Percentiles rank a stretch among this genome's conserved stretches.
Conservation (phyloP, 2,888 invertebrate genomes). For the Nemotelus pantherinus region DNA sequence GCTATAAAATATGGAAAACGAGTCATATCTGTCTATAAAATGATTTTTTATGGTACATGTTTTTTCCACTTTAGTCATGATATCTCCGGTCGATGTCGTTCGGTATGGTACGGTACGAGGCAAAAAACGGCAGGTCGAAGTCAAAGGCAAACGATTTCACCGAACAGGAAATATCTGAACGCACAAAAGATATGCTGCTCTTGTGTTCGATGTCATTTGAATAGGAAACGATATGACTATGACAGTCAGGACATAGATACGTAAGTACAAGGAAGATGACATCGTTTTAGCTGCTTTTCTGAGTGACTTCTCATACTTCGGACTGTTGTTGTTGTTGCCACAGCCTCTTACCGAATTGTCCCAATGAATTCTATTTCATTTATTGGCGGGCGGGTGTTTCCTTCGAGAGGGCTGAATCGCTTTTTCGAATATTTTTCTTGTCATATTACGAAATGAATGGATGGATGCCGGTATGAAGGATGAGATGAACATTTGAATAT, state of each 20-base stretch:
- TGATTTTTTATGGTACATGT: slow-evolving; percentile 49
- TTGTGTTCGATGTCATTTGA: slow-evolving; percentile 25
- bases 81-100: background rate
- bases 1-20: slow-evolving; percentile 52
- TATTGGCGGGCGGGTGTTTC: slow-evolving; percentile 2
- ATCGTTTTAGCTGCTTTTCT: slow-evolving; percentile 7
- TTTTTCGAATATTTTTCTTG: slow-evolving; percentile 39
- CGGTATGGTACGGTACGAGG: background rate
- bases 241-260: slow-evolving; percentile 5
- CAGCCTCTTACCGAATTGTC: slow-evolving; percentile 29
- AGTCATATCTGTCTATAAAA: slow-evolving; percentile 52
- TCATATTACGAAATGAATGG: slow-evolving; percentile 39
- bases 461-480: slow-evolving; percentile 22
- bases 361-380: slow-evolving; percentile 40
- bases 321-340: too few species aligned
- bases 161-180: background rate
- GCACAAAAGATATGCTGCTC: background rate
- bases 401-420: too few species aligned
- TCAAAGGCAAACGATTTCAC: slow-evolving; percentile 8
- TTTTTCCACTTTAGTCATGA: slow-evolving; percentile 24
- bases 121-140: slow-evolving; percentile 1
- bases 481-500: slow-evolving; percentile 37
- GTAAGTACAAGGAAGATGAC: background rate
- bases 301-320: too few species aligned
- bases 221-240: slow-evolving; percentile 13